Evolutionary conservation across 2,888 invertebrate genomes (phyloP), one percentile per base, ranked within the genome.

Genomic region (Cataglyphis livida): DNA sequence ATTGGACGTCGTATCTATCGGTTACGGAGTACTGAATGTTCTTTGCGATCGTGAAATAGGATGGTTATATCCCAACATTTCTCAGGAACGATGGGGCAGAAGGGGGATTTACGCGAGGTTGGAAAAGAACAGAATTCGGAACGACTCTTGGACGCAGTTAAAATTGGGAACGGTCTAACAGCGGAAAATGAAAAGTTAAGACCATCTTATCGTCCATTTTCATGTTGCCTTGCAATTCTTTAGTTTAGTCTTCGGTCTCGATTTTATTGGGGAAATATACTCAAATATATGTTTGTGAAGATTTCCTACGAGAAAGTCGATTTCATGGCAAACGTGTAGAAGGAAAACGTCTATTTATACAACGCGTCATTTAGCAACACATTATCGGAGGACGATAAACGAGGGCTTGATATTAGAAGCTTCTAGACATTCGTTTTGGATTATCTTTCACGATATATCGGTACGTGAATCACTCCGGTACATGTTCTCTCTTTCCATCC

Each of bases 1-100:
- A 89, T 89, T 84, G 85, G 64, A 85, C 38, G 71, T 81, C 87
- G 85, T 88, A 87, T 88, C 85, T 88, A 87, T 90, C 87, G 84
- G 82, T 88, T 88, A 88, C 81, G 83, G 62, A 65, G 75, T 62
- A 85, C 57, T 83, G 88, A 89, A 85, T 74, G 89, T 87, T 88
- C 78, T 65, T 68, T 75, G 57, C 71, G 85, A 88, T 88, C 85
- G 87, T 88, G 87, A 89, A 88, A 90, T 90, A 90, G 78, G 83
- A 81, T 57, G 78, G 64, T 79, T 79, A 82, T 82, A 73, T 44
- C 64, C 35, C 59, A 21, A 75, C 35, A 59, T 76, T 66, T 25
- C 48, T 81, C 38, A 62, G 61, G 38, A 64, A 59, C 38, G 59
- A 54, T 74, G 32, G 71, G 71, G 68, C 32, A 48, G 79, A 81